Percentiles rank a stretch among this genome's conserved stretches.
Evolutionary conservation across 1,140 invertebrate genomes (phyloP).

Genomic region (Drosophila navojoa): DNA sequence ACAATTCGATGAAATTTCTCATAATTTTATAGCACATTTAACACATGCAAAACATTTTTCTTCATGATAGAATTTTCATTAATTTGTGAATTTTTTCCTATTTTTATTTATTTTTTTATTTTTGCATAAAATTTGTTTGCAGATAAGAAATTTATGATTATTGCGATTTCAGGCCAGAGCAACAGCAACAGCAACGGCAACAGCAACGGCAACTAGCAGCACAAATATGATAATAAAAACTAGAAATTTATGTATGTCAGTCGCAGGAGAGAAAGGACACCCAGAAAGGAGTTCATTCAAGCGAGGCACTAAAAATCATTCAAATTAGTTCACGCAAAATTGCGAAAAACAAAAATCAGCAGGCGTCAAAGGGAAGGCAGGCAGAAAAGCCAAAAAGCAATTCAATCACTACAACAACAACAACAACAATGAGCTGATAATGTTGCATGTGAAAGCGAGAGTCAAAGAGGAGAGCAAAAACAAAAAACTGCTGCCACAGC

Average conservation of each 20-base stretch:
- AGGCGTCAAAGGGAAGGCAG: constrained; percentile 9
- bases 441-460: constrained; percentile 69
- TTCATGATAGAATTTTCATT: constrained; percentile 12
- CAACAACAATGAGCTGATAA: constrained; percentile 51
- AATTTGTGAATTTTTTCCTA: constrained; percentile 26
- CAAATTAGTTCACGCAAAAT: constrained; percentile 67
- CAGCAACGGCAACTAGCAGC: constrained; percentile 17
- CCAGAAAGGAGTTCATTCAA: constrained; percentile 15
- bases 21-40: background rate
- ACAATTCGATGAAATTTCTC: background rate
- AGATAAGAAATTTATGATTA: constrained; percentile 57
- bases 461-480: background rate
- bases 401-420: constrained; percentile 63
- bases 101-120: constrained; percentile 3
- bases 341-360: constrained; percentile 43
- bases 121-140: constrained; percentile 37
- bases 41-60: background rate
- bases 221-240: constrained; percentile 78
- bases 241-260: constrained; percentile 55
- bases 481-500: constrained; percentile 64
- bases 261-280: background rate
- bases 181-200: background rate
- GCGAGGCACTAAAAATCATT: constrained; percentile 66
- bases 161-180: constrained; percentile 14
- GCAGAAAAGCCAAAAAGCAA: constrained; percentile 47